Evolutionary conservation across 2,113 vertebrate species (phyloP).

Genomic region (Zosterops borbonicus): DNA sequence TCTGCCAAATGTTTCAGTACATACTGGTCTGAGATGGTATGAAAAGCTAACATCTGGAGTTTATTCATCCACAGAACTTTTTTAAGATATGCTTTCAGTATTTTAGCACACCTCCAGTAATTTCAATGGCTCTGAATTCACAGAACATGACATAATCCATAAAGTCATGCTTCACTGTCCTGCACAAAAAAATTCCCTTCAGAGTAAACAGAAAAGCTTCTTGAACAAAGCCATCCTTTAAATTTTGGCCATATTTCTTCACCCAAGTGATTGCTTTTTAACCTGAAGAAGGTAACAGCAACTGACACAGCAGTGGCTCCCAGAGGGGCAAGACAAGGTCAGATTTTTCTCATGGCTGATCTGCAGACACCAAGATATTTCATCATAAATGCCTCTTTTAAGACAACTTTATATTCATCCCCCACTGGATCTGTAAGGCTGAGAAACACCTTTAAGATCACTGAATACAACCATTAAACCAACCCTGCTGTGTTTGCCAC

Average conservation of each 20-base stretch:
- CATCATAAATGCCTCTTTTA: background rate
- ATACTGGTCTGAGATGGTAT: background rate
- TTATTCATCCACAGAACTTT: slow-evolving; percentile 50
- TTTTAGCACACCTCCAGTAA: slow-evolving; percentile 30
- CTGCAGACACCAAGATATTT: background rate
- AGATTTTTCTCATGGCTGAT: background rate
- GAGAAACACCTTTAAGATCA: background rate
- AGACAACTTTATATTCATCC: background rate
- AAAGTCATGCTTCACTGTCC: background rate
- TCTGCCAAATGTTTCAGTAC: slow-evolving; percentile 40
- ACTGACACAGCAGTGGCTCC: background rate
- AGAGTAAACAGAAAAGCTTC: background rate
- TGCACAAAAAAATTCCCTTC: background rate
- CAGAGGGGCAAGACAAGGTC: background rate
- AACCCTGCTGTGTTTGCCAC: background rate
- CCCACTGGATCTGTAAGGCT: background rate
- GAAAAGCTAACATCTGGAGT: slow-evolving; percentile 62
- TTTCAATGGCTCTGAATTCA: background rate
- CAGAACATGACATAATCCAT: background rate
- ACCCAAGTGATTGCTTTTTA: background rate
- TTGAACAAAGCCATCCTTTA: background rate
- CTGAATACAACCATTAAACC: too few relatives aligned
- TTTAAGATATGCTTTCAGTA: slow-evolving; percentile 37
- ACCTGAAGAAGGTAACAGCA: background rate
- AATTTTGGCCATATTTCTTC: background rate